Evolutionary conservation across 1,140 invertebrate species (phyloP).

Genomic region (Heliconius melpomene): DNA sequence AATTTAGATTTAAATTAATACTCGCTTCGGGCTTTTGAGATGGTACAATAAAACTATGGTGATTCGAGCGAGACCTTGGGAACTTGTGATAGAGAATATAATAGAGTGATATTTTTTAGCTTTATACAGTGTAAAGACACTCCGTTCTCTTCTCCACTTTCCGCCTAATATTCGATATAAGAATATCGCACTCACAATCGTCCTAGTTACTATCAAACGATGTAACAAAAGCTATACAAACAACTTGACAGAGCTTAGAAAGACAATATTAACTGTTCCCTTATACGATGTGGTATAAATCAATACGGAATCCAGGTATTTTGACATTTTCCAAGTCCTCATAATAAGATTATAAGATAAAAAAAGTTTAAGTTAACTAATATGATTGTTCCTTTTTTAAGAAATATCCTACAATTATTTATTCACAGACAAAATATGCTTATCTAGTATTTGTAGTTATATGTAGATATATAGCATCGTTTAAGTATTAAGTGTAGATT

Average conservation of each 20-base stretch:
- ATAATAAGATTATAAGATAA: background rate
- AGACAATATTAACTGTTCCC: too few species aligned
- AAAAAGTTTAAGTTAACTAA: background rate
- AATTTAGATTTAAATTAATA: constrained; percentile 35
- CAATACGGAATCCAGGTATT: too few species aligned
- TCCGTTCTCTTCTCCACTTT: too few species aligned
- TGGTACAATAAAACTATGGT: constrained; percentile 16
- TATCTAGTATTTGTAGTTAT: constrained; percentile 22
- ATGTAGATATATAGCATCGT: constrained; percentile 38
- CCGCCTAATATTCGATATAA: too few species aligned
- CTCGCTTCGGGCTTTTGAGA: constrained; percentile 21
- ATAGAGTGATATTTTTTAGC: too few species aligned
- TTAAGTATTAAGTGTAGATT: constrained; percentile 34
- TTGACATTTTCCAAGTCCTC: too few species aligned
- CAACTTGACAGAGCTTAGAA: too few species aligned
- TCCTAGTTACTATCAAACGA: too few species aligned
- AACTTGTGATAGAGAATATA: background rate
- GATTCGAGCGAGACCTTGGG: constrained; percentile 9
- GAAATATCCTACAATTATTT: background rate
- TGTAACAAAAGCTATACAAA: too few species aligned
- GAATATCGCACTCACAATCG: too few species aligned
- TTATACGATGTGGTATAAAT: too few species aligned
- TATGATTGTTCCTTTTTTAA: background rate
- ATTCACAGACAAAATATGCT: constrained; percentile 6
- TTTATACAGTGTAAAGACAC: too few species aligned